Evolutionary conservation across 2,888 invertebrate species (phyloP).

Genomic region (Andrena trimmerana): DNA sequence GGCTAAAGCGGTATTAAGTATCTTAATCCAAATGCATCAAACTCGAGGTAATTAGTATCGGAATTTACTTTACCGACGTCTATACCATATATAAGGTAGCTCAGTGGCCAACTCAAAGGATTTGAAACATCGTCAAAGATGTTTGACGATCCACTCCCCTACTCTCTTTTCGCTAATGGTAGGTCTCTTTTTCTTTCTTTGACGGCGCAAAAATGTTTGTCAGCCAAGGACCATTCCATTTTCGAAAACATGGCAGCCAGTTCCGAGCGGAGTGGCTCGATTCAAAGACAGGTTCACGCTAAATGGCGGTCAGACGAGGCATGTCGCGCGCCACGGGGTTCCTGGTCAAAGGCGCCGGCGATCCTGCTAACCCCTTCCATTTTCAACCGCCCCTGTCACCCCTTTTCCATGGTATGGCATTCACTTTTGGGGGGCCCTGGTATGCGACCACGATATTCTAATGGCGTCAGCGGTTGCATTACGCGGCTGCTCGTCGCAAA

Average conservation of each 20-base stretch:
- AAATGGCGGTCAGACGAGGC: constrained; percentile 83
- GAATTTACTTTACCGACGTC: no score
- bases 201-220: constrained; percentile 30
- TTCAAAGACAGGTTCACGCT: constrained; percentile 82
- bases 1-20: no score
- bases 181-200: background rate
- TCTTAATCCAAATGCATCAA: no score
- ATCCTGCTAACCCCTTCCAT: constrained; percentile 63
- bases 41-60: no score
- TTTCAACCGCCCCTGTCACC: constrained; percentile 48
- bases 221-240: constrained; percentile 66
- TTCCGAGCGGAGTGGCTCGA: constrained; percentile 59
- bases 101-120: background rate
- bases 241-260: constrained; percentile 77
- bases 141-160: background rate
- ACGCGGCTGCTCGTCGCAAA: constrained; percentile 51
- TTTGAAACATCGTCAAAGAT: background rate
- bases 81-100: no score
- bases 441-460: constrained; percentile 76
- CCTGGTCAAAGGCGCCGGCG: constrained; percentile 82
- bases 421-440: constrained; percentile 62
- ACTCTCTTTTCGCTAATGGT: background rate
- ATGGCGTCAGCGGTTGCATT: constrained; percentile 78
- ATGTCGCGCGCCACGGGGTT: constrained; percentile 84
- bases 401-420: constrained; percentile 54